Evolutionary conservation across 2,888 invertebrate genomes (phyloP), one percentile per base, ranked within the genome.

Genomic region (Rhagium mordax): DNA sequence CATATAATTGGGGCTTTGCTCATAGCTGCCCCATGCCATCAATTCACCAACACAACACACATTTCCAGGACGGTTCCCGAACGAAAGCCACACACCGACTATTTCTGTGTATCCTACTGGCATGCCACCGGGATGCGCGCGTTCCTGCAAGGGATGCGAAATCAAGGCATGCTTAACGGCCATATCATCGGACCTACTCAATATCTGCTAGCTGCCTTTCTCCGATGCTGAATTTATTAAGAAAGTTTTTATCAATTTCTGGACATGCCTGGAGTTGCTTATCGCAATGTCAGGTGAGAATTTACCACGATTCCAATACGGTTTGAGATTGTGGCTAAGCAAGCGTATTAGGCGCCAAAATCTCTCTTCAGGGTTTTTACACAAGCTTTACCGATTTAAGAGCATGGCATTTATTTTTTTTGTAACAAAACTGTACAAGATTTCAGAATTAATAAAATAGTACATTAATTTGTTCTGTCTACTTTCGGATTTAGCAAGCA

Each of bases 61-160:
- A 78, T 74, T 74, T 71, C 72, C 74, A 72, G 72, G 74, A 75
- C 73, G 76, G 68, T 76, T 77, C 78, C 80, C 82, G 80, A 74
- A 75, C 83, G 78, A 82, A 79, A 79, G 81, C 79, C 82, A 81
- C 82, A 84, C 84, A 84, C 83, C 80, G 81, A 85, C 85, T 85
- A 81, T 79, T 82, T 80, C 81, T 81, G 79, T 74, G 78, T 78
- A 78, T 82, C 78, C 80, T 76, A 76, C 79, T 81, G 81, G 81
- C 84, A 82, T 83, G 83, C 84, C 81, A 83, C 74, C 75, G 79
- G 81, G 83, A 82, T 84, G 83, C 84, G 84, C 84, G 84, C 84
- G 84, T 79, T 78, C 74, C 82, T 77, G 78, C 78, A 76, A 73
- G 81, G 81, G 82, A 79, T 81, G 81, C 78, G 78, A 80, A 78